A percentile compares a stretch with the other conserved stretches of the same genome.
Conservation (phyloP, 1,140 invertebrate genomes). For the Ips nitidus region DNA sequence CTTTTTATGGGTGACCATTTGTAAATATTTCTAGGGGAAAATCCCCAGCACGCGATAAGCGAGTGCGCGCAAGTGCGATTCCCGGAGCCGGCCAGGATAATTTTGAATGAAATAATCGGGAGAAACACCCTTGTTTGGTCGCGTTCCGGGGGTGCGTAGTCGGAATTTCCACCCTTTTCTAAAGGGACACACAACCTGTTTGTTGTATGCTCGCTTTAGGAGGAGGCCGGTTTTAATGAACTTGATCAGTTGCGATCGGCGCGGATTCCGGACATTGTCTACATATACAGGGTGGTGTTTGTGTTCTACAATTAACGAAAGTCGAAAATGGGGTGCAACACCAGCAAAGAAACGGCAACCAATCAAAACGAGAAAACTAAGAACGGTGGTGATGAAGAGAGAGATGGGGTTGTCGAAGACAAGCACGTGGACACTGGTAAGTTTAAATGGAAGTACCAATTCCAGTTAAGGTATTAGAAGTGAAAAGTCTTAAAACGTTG, state of each 20-base stretch:
- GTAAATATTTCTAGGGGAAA: too few relatives aligned
- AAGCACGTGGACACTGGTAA: constrained; percentile 26
- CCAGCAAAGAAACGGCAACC: constrained; percentile 43
- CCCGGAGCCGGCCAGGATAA: constrained; percentile 16
- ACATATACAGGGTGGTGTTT: constrained; percentile 1
- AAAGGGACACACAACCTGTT: constrained; percentile 2
- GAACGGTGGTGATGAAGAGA: constrained; percentile 20
- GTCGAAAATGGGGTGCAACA: constrained; percentile 43
- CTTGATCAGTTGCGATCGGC: not conserved
- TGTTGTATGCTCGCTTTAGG: not conserved
- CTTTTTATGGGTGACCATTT: too few relatives aligned
- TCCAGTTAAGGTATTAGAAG: not conserved
- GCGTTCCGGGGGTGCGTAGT: constrained; percentile 38
- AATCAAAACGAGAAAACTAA: constrained; percentile 34
- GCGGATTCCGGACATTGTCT: constrained; percentile 9
- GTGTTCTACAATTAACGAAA: not conserved
- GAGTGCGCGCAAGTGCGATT: too few relatives aligned
- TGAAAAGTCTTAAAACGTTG: too few relatives aligned
- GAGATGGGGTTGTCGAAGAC: not conserved
- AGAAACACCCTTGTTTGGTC: constrained; percentile 39
- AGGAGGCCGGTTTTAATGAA: not conserved
- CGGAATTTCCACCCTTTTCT: constrained; percentile 27
- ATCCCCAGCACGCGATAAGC: too few relatives aligned
- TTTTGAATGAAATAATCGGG: constrained; percentile 38
- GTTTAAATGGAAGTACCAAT: not conserved